Base-by-base conservation (phyloP, 2,797 vertebrate genomes). In the Philypnodon macrostomus region DNA sequence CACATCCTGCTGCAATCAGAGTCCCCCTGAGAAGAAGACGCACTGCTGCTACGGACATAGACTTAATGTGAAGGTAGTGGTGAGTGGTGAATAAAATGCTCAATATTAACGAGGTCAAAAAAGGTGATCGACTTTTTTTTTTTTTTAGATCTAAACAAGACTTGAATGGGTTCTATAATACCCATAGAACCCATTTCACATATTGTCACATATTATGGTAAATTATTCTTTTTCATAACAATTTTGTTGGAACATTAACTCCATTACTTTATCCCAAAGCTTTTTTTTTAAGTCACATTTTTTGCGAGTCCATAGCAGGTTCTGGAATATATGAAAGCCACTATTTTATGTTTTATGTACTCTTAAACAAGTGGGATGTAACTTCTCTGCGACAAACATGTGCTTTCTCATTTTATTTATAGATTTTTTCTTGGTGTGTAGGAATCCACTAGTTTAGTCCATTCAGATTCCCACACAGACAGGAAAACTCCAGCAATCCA, bases 1-100 rank as follows among this genome's bases (percentile, higher is more conserved):
- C 26, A 15, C 7, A 18, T 55, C 53, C 23, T 5, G 18, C 31
- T 5, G 66, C 70, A 70, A 70, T 79, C 81, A 70, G 53, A 41
- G 19, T 65, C 75, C 39, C 63, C 16, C n/a, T 53, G 60, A 56
- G 64, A n/a, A n/a, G n/a, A n/a, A n/a, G n/a, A 60, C 49, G 31
- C 38, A 51, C 53, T 69, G 55, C 38, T 54, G 19, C 65, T 58
- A 2, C 67, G 60, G 70, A 66, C 58, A 54, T 47, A 26, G 41
- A 36, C 65, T 68, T 67, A 63, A 76, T 75, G 13, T 56, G 42
- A 37, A 68, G 69, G 64, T 61, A 66, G 74, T 44, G 61, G 16
- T 33, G 59, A 18, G 4, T 45, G 39, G 44, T 47, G 58, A 81
- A 80, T 78, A 73, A 51, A 41, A 53, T 69, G 50, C 55, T 47